Percentiles rank a stretch among this genome's conserved stretches.
Conservation (phyloP, 2,888 invertebrate genomes). For the Alcis repandata region DNA sequence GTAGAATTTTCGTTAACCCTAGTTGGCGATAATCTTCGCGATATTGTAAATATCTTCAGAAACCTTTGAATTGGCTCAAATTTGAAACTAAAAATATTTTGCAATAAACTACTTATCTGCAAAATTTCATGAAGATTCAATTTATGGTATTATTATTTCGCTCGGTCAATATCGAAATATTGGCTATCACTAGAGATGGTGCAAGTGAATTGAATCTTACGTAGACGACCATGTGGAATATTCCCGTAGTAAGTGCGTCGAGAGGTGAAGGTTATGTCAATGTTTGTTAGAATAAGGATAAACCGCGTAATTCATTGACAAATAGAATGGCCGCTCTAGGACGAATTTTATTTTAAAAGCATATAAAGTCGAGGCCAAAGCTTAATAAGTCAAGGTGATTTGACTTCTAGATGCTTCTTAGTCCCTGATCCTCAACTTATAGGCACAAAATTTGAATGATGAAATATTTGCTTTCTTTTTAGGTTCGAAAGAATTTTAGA, state of each 20-base stretch:
- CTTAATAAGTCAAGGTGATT: neutral
- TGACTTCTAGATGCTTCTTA: neutral
- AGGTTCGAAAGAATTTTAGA: too few species aligned
- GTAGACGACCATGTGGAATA: slow-evolving; percentile 16
- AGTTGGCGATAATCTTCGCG: too few species aligned
- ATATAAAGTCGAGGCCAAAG: neutral
- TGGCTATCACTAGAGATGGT: neutral
- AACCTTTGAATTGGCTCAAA: too few species aligned
- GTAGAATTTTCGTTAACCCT: neutral
- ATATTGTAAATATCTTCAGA: too few species aligned
- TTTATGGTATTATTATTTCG: too few species aligned
- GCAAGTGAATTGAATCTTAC: neutral
- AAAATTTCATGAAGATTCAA: too few species aligned
- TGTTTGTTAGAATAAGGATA: slow-evolving; percentile 31
- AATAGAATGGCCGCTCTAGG: slow-evolving; percentile 10
- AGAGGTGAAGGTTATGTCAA: slow-evolving; percentile 24
- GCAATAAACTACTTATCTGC: too few species aligned
- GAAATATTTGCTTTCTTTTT: too few species aligned
- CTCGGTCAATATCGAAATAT: neutral
- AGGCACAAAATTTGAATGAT: too few species aligned
- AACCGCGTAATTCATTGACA: slow-evolving; percentile 15
- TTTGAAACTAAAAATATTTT: too few species aligned
- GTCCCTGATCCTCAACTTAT: neutral
- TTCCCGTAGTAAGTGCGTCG: slow-evolving; percentile 25
- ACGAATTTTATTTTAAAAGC: slow-evolving; percentile 11